Base-by-base conservation (phyloP, 2,888 invertebrate genomes). In the Phanerotoma sp. region DNA sequence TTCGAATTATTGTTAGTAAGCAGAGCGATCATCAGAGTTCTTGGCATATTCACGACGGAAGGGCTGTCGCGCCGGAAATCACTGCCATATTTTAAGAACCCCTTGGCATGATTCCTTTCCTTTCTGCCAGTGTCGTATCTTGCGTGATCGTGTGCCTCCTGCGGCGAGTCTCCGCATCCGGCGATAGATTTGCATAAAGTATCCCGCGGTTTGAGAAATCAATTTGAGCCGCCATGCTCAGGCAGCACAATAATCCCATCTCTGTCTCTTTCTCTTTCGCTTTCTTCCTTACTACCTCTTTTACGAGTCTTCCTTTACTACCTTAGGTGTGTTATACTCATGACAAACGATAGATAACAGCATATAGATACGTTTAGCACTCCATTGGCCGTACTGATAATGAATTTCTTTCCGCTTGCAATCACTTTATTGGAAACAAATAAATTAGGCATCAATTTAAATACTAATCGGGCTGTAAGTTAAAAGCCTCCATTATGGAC, bases 171-270 rank as follows among this genome's bases (percentile, higher is more conserved):
- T 44, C 20, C 33, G 45, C 51, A 20, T 54, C 42, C 42, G 33
- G 50, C 18, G 22, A 15, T 25, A 48, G 47, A 70, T 70, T 70
- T 70, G 63, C 70, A 66, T 66, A 61, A 61, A 61, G 62, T 63
- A 60, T 58, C 58, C 62, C 56, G 65, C 60, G 61, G 66, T 66
- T 64, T 64, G 66, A 61, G 63, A 64, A 68, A 69, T 69, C 66
- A 66, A 67, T 67, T 67, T 64, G 61, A 58, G 61, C 58, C 62
- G 65, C 58, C 54, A 62, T 60, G 61, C 49, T 49, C 47, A 30
- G 25, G 25, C 25, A 41, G 28, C 25, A 35, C 33, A 50, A 41
- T 33, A 48, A 41, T 25, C 9, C 25, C 9, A 25, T 25, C 3
- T 25, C 3, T 9, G n/a, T 42, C 44, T 33, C 48, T 30, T 28